phyloP scores from a whole-genome alignment of 2,797 vertebrate genomes.

The Enteromius viviparus region DNA sequence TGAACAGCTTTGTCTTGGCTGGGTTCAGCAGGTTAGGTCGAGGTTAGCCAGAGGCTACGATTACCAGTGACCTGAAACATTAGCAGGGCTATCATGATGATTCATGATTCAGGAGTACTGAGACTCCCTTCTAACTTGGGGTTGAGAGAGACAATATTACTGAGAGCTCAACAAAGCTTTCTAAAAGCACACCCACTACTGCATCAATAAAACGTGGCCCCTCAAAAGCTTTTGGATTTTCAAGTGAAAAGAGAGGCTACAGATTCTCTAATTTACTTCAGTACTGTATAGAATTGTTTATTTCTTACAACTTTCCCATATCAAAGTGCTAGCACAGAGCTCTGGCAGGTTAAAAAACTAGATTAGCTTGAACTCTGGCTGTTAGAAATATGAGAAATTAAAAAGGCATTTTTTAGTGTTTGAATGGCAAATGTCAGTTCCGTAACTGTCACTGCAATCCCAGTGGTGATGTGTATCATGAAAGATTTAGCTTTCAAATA shows the following conservation, averaged over 20 bases:
- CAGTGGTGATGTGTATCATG: neutral
- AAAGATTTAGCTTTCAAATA: neutral
- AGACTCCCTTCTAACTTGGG: constrained; percentile 47
- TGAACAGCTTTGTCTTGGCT: constrained; percentile 70
- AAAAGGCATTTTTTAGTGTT: neutral
- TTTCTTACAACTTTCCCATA: constrained; percentile 5
- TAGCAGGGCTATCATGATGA: constrained; percentile 60
- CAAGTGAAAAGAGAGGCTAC: neutral
- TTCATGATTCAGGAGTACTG: constrained; percentile 64
- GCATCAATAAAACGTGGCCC: neutral
- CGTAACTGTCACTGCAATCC: neutral
- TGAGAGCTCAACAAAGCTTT: constrained; percentile 21
- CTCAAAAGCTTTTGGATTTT: neutral
- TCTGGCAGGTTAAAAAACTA: neutral
- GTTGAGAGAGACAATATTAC: constrained; percentile 55
- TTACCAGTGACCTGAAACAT: constrained; percentile 70
- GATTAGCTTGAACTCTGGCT: neutral
- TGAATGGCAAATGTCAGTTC: neutral
- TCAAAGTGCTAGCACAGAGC: constrained; percentile 4
- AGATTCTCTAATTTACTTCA: neutral
- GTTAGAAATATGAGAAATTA: neutral
- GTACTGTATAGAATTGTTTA: neutral
- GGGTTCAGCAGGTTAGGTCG: constrained; percentile 65
- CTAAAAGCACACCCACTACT: constrained; percentile 28
- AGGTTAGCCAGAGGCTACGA: constrained; percentile 69